phyloP scores from a whole-genome alignment of 2,888 invertebrate genomes.

The Ormyrus rosae region DNA sequence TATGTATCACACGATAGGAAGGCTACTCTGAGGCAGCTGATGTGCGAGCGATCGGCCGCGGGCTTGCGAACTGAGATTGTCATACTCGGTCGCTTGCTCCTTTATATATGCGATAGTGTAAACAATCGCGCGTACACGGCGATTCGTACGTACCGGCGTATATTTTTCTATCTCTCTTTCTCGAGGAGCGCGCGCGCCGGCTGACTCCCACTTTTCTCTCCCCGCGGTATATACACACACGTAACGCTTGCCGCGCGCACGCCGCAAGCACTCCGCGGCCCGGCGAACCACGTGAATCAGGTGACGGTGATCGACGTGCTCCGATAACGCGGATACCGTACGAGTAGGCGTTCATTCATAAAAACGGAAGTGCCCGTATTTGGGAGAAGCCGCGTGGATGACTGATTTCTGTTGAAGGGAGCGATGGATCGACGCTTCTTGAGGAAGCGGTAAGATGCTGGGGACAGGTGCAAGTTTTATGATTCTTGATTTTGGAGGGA shows the following conservation, averaged over 20 bases:
- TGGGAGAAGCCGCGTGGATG: too few relatives aligned
- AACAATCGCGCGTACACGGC: constrained; percentile 70
- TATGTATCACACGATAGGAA: too few relatives aligned
- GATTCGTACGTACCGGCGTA: constrained; percentile 60
- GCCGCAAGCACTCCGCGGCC: neutral
- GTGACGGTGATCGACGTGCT: too few relatives aligned
- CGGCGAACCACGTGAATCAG: neutral
- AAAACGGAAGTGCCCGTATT: too few relatives aligned
- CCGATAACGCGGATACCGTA: too few relatives aligned
- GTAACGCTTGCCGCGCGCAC: neutral
- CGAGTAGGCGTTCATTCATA: too few relatives aligned
- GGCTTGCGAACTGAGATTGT: constrained; percentile 73
- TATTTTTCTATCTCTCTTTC: constrained; percentile 35
- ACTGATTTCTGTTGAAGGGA: too few relatives aligned
- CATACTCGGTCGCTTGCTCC: constrained; percentile 72
- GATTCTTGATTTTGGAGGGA: too few relatives aligned
- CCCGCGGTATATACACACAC: neutral
- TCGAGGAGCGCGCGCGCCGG: neutral
- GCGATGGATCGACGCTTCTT: too few relatives aligned
- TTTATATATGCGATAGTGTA: constrained; percentile 74
- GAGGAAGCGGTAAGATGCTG: too few relatives aligned
- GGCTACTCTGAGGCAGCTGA: neutral
- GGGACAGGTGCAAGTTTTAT: too few relatives aligned
- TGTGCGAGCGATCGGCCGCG: constrained; percentile 58
- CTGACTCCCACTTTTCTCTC: constrained; percentile 1